Evolutionary conservation across 2,888 invertebrate species (phyloP), one percentile per base, ranked within the genome.

Genomic region (Meliscaeva auricollis): DNA sequence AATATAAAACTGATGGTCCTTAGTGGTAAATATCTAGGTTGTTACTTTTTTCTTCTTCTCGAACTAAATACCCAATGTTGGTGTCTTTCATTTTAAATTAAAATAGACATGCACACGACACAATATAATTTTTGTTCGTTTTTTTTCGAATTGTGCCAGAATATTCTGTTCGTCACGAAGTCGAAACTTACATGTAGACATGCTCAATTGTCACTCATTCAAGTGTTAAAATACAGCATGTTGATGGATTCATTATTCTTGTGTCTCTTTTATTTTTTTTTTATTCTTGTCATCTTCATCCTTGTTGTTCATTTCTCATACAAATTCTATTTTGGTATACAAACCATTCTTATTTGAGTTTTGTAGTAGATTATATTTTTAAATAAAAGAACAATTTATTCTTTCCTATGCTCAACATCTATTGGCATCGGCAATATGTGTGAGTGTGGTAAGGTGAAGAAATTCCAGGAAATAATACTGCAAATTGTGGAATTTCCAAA

Each of bases 211-310:
- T 77, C 77, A 58, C 30, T 62, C 44, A 35, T 66, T 66, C 50
- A 35, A 22, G 50, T 46, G 22, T 62, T n/a, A 38, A 35, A 32
- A 52, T 44, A 69, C 44, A 52, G 44, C 50, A 69, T 60, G 48
- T 50, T 74, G 66, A 64, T 48, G 38, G 54, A 72, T 64, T 64
- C 64, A 72, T 56, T 64, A 64, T 72, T 58, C 48, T n/a, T 48
- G 35, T 11, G 11, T 30, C 17, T 30, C 4, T 58, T 66, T 30
- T 50, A 13, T 15, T 13, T n/a, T 50, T 62, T 17, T 11, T 17
- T 7, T 15, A 15, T 54, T 75, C 30, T n/a, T n/a, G n/a, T n/a
- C n/a, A n/a, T n/a, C 20, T 20, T 46, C 44, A 50, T 41, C 44
- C 38, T n/a, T 58, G 35, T 56, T 2, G 52, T n/a, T n/a, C 8